Percentiles rank a stretch among this genome's conserved stretches.
Conservation (phyloP, 2,113 vertebrate genomes). For the Gulo gulo region DNA sequence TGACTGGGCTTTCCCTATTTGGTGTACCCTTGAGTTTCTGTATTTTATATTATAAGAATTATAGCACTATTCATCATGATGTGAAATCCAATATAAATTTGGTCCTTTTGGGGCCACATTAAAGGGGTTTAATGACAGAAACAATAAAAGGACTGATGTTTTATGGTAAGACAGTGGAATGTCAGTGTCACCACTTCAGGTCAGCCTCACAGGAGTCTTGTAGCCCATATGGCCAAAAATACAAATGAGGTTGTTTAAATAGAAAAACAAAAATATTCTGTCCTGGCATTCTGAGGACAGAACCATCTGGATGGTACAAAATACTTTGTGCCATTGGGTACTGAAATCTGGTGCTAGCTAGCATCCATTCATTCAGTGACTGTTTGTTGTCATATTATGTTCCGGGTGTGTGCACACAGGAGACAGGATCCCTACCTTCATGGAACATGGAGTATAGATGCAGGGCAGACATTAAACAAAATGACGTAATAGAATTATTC, state of each 20-base stretch:
- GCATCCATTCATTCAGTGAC: neutral
- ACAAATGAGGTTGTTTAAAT: neutral
- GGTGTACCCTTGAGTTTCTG: neutral
- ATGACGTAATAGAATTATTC: neutral
- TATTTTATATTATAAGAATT: neutral
- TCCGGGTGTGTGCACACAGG: neutral
- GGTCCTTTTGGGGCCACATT: neutral
- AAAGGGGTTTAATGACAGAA: neutral
- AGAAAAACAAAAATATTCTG: neutral
- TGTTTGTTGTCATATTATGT: neutral
- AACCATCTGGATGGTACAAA: neutral
- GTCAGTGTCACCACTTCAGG: neutral
- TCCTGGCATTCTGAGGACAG: neutral
- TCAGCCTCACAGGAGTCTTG: neutral
- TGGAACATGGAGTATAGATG: neutral
- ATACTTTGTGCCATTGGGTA: neutral
- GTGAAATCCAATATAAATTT: neutral
- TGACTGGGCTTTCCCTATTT: neutral
- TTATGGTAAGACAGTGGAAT: neutral
- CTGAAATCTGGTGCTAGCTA: neutral
- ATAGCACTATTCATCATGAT: neutral
- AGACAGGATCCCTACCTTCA: neutral
- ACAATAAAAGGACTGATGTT: neutral
- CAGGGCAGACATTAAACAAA: neutral
- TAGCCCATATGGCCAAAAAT: neutral